phyloP scores from a whole-genome alignment of 30 jellyfish, hydroid and myxozoan genomes.

The Chironex yamaguchii region DNA sequence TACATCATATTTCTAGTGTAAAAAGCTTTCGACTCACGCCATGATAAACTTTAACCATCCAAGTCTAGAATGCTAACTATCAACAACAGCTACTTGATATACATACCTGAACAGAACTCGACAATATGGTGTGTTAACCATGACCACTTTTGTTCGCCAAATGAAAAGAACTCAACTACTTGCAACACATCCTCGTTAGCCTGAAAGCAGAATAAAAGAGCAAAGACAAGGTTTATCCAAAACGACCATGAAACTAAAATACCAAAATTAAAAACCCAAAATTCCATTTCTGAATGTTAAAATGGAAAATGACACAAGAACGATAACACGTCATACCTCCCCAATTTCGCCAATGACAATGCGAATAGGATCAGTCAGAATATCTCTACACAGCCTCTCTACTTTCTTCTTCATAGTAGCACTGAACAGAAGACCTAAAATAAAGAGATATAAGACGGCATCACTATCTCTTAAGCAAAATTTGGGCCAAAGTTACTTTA shows the following conservation, averaged over 20 bases:
- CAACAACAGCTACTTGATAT: no score
- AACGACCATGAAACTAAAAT: no score
- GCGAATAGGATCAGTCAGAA: constrained; percentile 94
- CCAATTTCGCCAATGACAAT: constrained; percentile 98
- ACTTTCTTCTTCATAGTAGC: constrained; percentile 97
- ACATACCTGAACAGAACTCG: constrained; percentile 97
- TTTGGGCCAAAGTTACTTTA: neutral
- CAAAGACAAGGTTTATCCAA: no score
- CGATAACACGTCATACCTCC: constrained; percentile 81
- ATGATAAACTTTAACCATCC: no score
- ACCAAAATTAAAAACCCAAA: no score
- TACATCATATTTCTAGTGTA: no score
- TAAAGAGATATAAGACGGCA: neutral
- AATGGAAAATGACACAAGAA: no score
- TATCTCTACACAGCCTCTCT: constrained; percentile 91
- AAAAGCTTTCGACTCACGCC: no score
- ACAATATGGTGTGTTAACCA: constrained; percentile 93
- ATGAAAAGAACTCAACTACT: constrained; percentile 83
- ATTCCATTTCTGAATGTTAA: no score
- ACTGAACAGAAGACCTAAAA: constrained; percentile 91
- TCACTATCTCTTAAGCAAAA: neutral
- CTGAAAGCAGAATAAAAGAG: constrained; percentile 35
- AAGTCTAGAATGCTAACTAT: no score
- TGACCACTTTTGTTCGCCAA: constrained; percentile 81
- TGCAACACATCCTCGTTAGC: constrained; percentile 97